Evolutionary conservation across 2,113 vertebrate genomes (phyloP).

Genomic region (Tragelaphus scriptus): DNA sequence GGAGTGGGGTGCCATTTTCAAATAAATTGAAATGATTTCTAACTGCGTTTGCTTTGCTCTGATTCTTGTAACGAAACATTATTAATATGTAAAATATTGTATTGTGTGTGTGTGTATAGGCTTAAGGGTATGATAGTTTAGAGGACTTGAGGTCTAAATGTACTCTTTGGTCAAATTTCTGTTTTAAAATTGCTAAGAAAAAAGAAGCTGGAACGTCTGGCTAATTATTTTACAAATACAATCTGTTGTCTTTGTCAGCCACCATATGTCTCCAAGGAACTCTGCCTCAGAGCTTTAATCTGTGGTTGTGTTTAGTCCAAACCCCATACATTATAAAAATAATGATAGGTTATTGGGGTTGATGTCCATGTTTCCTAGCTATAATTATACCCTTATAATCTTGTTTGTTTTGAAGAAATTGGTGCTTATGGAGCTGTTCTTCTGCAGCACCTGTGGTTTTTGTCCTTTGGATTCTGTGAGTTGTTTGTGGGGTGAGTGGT

Average conservation of each 20-base stretch:
- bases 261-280: conserved; percentile 16
- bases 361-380: conserved; percentile 48
- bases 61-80: background rate
- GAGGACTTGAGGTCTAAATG: background rate
- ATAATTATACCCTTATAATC: conserved; percentile 45
- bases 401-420: conserved; percentile 67
- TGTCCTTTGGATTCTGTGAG: conserved; percentile 52
- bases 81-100: background rate
- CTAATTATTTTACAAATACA: conserved; percentile 49
- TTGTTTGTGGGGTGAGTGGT: conserved; percentile 64
- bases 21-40: background rate
- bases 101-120: background rate
- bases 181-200: background rate
- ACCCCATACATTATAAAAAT: conserved; percentile 51
- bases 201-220: conserved; percentile 11
- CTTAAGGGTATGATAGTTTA: background rate
- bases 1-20: background rate
- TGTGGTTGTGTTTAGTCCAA: conserved; percentile 54
- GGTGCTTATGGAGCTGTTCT: conserved; percentile 33
- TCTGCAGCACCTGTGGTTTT: conserved; percentile 72
- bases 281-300: conserved; percentile 22
- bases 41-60: background rate
- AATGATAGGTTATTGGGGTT: background rate
- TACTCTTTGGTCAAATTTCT: background rate
- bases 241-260: conserved; percentile 11